phyloP scores from a whole-genome alignment of 2,797 vertebrate genomes.

The Bufotes viridis region DNA sequence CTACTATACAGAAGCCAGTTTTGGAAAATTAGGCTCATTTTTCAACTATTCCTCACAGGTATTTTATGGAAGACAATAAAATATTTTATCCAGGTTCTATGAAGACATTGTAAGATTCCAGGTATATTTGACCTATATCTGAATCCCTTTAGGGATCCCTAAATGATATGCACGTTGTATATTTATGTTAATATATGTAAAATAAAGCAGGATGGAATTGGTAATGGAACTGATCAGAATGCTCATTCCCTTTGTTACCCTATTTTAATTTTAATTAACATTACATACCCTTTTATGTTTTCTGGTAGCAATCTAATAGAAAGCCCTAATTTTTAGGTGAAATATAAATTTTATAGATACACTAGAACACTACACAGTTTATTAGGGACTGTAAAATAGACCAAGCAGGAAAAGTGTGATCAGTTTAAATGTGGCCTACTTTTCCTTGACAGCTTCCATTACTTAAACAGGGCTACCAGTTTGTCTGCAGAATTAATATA shows the following conservation, averaged over 20 bases:
- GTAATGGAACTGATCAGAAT: not conserved
- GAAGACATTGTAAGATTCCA: not conserved
- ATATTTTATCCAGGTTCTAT: constrained; percentile 6
- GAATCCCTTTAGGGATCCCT: not conserved
- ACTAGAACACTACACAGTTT: not conserved
- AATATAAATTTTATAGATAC: constrained; percentile 13
- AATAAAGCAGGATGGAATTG: constrained; percentile 5
- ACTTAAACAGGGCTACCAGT: constrained; percentile 46
- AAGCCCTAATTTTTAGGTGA: not conserved
- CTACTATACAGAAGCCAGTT: not conserved
- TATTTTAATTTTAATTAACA: constrained; percentile 25
- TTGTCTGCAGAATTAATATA: constrained; percentile 28
- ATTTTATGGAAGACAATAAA: not conserved
- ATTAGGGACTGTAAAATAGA: constrained; percentile 21
- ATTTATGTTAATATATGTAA: constrained; percentile 42
- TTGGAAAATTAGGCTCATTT: not conserved
- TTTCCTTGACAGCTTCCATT: constrained; percentile 55
- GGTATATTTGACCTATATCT: constrained; percentile 17
- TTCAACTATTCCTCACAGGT: not conserved
- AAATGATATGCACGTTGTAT: not conserved
- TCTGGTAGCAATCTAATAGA: not conserved
- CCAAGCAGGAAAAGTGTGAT: constrained; percentile 33
- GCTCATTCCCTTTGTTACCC: constrained; percentile 16
- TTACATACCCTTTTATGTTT: constrained; percentile 29
- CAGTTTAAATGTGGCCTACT: constrained; percentile 51